Conservation (phyloP, 2,113 vertebrate genomes). For the Paraplagusia blochii region DNA sequence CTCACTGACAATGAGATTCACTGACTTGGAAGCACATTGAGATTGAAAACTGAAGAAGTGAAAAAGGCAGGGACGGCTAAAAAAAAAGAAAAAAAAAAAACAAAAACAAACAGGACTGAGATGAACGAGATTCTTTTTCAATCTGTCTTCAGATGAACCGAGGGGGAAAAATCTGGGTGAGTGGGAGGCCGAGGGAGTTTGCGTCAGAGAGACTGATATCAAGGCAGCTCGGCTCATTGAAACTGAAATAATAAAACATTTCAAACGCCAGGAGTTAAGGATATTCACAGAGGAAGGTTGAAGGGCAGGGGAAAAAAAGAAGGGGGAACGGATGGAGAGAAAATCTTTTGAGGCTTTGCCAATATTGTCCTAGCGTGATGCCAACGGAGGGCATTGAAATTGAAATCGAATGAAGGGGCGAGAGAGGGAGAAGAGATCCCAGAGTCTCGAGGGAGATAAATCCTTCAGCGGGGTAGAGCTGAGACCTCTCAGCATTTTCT, state of each 20-base stretch:
- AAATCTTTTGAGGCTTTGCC: slow-evolving; percentile 43
- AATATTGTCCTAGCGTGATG: slow-evolving; percentile 47
- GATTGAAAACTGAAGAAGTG: slow-evolving; percentile 22
- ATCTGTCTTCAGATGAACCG: neutral
- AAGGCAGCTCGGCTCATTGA: slow-evolving; percentile 9
- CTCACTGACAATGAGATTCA: slow-evolving; percentile 3
- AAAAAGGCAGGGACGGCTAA: slow-evolving; percentile 17
- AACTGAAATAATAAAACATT: slow-evolving; percentile 15
- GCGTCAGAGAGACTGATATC: neutral
- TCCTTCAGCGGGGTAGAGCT: slow-evolving; percentile 36
- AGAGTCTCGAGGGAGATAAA: slow-evolving; percentile 47
- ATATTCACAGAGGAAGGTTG: slow-evolving; percentile 14
- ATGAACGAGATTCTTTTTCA: slow-evolving; percentile 4
- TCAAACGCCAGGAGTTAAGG: slow-evolving; percentile 7
- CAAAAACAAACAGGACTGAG: neutral
- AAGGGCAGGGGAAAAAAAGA: slow-evolving; percentile 27
- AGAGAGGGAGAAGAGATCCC: slow-evolving; percentile 43
- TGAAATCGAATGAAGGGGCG: slow-evolving; percentile 47
- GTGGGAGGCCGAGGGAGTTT: neutral
- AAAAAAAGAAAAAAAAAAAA: neutral
- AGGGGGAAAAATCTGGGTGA: neutral
- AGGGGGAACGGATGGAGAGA: slow-evolving; percentile 1
- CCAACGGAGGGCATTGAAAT: slow-evolving; percentile 46
- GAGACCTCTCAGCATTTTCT: slow-evolving; percentile 37
- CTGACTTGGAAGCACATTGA: slow-evolving; percentile 29